Base-by-base conservation (phyloP, 2,888 invertebrate species). In the Alitta virens region DNA sequence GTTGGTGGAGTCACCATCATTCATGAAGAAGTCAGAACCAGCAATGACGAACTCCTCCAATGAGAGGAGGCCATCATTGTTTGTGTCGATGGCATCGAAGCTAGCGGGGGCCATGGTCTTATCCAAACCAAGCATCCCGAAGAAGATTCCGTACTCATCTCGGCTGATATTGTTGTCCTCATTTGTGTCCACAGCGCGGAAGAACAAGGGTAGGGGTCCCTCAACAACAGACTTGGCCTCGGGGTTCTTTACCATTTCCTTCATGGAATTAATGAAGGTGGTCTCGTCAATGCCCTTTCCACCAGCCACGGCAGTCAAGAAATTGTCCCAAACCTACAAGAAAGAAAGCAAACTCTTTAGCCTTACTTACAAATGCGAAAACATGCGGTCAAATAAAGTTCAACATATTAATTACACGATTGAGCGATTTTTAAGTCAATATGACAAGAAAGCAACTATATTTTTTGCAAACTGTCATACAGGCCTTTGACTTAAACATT, bases 11-110 rank as follows among this genome's bases (percentile, higher is more conserved):
- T 66, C 65, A 26, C 67, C 60, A 42, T 66, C 64, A 21, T 70
- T 72, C 5, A 71, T 63, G 68, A 78, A 73, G 62, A 74, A 77
- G 27, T 75, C 72, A 3, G 74, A 62, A 71, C 78, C 77, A 26
- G 74, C 73, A 0, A 60, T 66, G 1, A 72, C 63, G 63, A 77
- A 78, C 33, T 72, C 74, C 14, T 73, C 65, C 24, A 68, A 64
- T 56, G 72, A 71, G 33, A 78, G 63, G 49, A 66, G 68, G 1
- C 74, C 75, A 26, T 70, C 71, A 26, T 70, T 62, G 57, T 71
- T 68, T 1, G 63, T 66, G 62, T 75, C 75, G 63, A 78, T 68
- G 18, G 69, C 74, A 9, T 58, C 26, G 65, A 78, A 76, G 49
- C 64, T 49, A 21, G 50, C 53, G n/a, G 38, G 46, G n/a, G 69